These are phyloP conservation scores for Pseudococcus viburni DNA, from an alignment of 2,888 invertebrate species.

Conservation along the genomic window DNA sequence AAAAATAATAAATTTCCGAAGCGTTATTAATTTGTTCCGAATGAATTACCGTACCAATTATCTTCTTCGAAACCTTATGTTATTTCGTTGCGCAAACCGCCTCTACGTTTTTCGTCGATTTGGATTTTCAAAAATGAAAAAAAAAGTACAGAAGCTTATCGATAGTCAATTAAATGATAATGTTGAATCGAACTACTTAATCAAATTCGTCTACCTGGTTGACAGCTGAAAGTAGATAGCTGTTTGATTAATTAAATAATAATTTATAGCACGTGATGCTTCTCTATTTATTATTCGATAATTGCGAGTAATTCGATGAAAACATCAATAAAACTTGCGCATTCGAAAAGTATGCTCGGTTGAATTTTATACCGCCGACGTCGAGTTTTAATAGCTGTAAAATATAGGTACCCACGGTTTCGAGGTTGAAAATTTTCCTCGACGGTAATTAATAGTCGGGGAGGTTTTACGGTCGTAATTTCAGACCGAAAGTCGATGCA, in stretches of 20 bases:
- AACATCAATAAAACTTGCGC: not conserved
- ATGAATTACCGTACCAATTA: not conserved
- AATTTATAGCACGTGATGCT: slow-evolving; percentile 28
- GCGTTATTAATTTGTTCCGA: not conserved
- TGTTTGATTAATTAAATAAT: slow-evolving; percentile 3
- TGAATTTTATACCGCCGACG: not conserved
- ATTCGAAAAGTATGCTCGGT: not conserved
- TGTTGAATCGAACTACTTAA: slow-evolving; percentile 8
- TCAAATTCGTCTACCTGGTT: slow-evolving; percentile 8
- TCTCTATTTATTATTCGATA: slow-evolving; percentile 8
- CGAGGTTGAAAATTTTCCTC: not conserved
- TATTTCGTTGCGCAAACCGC: not conserved
- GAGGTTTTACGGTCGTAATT: not conserved
- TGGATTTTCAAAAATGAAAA: not conserved
- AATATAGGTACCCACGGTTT: not conserved
- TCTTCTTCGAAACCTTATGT: not conserved
- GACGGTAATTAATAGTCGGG: not conserved
- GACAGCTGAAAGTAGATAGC: slow-evolving; percentile 18
- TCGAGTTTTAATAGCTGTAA: not conserved
- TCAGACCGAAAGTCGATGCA: not conserved
- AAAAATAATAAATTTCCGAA: not conserved
- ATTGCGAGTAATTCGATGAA: slow-evolving; percentile 1
- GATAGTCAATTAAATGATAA: slow-evolving; percentile 5
- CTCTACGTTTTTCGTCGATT: not conserved
- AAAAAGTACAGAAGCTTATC: not conserved